Percentiles rank a stretch among this genome's conserved stretches.
These are phyloP conservation scores for Nephrotoma guestfalica DNA, from an alignment of 2,888 invertebrate species.

Conservation along the genomic window DNA sequence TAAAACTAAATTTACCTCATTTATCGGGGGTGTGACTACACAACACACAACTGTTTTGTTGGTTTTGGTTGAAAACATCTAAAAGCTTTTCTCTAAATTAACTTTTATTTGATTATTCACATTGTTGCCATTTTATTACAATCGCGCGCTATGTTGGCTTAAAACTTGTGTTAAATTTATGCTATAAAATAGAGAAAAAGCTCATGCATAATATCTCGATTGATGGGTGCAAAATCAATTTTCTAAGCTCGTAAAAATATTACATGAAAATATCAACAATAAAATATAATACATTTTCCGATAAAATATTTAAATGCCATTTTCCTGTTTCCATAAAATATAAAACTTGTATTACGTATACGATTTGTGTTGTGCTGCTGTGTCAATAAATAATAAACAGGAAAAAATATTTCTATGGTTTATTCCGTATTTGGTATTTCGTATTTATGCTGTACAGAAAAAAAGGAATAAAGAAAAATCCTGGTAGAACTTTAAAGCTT, in stretches of 20 bases:
- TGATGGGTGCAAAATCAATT: background rate
- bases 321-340: background rate
- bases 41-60: background rate
- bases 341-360: background rate
- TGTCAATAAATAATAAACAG: background rate
- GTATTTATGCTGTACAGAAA: background rate
- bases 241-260: background rate
- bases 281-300: background rate
- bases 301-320: background rate
- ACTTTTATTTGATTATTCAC: background rate
- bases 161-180: background rate
- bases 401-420: background rate
- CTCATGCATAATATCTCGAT: background rate
- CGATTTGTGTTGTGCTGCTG: background rate
- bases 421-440: background rate
- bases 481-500: background rate
- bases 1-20: background rate
- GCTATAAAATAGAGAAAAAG: background rate
- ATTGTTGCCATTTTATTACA: background rate
- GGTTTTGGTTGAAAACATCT: background rate
- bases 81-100: background rate
- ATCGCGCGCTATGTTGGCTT: background rate
- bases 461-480: background rate
- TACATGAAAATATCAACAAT: background rate
- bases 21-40: background rate